Percentiles rank a stretch among this genome's conserved stretches.
Conservation (phyloP, 2,113 vertebrate genomes). For the Pan troglodytes region NHGRI_mPanTro3-v2.1_pri NC_072410.2:64635001-64635500, state of each 20-base stretch:
- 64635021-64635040: conserved; percentile 15
- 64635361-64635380: no score
- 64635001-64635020: neutral
- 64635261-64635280: neutral
- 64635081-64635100: neutral
- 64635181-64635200: neutral
- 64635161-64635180: conserved; percentile 9
- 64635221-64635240: neutral
- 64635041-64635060: neutral
- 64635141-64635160: neutral
- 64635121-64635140: neutral
- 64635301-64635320: no score
- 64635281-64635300: no score
- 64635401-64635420: no score
- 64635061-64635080: neutral
- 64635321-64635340: no score
- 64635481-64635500: no score
- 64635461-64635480: no score
- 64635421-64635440: no score
- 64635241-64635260: neutral
- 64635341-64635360: no score
- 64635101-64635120: neutral
- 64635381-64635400: no score
- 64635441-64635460: no score
- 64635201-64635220: neutral